phyloP scores from a whole-genome alignment of 2,113 vertebrate species.

The Pitta sordida region DNA sequence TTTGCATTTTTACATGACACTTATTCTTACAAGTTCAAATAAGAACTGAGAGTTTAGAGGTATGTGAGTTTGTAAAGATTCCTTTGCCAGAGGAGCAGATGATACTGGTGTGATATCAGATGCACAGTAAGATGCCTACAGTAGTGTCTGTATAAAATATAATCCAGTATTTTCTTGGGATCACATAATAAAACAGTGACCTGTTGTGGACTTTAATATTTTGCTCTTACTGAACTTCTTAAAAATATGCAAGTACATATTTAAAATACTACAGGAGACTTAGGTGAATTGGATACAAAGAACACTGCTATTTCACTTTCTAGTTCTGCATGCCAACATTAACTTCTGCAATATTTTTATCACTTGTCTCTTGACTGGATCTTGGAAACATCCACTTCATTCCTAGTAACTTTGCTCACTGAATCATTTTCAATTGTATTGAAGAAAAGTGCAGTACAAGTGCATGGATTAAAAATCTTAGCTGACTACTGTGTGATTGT shows the following conservation, averaged over 20 bases:
- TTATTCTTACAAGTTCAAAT: background rate
- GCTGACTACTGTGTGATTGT: background rate
- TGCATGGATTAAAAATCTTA: background rate
- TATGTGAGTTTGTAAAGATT: background rate
- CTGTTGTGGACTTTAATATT: background rate
- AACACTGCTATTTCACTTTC: background rate
- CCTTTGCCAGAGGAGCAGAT: background rate
- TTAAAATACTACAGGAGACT: background rate
- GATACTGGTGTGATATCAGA: background rate
- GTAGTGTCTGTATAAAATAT: background rate
- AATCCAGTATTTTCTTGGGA: background rate
- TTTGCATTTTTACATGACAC: background rate
- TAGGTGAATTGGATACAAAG: background rate
- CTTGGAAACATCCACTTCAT: constrained; percentile 25
- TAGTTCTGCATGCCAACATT: background rate
- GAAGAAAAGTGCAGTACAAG: background rate
- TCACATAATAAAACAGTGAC: background rate
- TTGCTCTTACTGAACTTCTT: background rate
- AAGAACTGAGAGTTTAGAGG: background rate
- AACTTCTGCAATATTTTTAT: background rate
- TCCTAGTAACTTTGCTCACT: background rate
- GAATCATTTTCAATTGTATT: background rate
- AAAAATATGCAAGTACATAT: background rate
- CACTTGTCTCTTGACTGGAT: constrained; percentile 33
- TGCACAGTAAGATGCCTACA: background rate